Evolutionary conservation across 2,888 invertebrate genomes (phyloP).

Genomic region (Deilephila porcellus): DNA sequence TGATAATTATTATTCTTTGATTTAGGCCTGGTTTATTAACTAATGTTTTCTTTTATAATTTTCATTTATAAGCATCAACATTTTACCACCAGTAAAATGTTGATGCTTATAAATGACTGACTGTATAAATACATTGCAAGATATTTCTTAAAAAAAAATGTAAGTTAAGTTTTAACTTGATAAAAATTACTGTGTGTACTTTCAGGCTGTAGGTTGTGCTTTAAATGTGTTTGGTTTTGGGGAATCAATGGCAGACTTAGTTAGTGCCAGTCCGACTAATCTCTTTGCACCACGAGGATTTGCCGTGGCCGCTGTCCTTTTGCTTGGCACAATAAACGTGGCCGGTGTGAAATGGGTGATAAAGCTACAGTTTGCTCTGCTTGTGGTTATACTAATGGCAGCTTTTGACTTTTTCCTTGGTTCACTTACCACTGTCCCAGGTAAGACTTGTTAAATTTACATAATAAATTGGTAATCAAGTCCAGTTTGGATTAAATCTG

Average conservation of each 20-base stretch:
- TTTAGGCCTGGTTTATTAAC: too few species aligned
- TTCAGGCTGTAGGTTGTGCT: slow-evolving; percentile 97
- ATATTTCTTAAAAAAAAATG: too few species aligned
- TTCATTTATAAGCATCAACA: too few species aligned
- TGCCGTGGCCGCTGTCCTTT: slow-evolving; percentile 93
- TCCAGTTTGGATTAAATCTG: too few species aligned
- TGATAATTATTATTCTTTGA: too few species aligned
- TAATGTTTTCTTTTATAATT: too few species aligned
- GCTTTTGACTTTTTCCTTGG: slow-evolving; percentile 97
- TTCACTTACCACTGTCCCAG: slow-evolving; percentile 90
- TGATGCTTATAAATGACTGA: too few species aligned
- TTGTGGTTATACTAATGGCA: slow-evolving; percentile 93
- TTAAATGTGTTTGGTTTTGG: slow-evolving; percentile 98
- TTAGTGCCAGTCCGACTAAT: slow-evolving; percentile 85
- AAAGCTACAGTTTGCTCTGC: slow-evolving; percentile 95
- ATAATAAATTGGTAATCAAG: background rate
- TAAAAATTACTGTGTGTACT: background rate
- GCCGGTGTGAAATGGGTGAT: slow-evolving; percentile 99
- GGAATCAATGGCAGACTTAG: slow-evolving; percentile 95
- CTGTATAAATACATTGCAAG: too few species aligned
- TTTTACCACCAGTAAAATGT: too few species aligned
- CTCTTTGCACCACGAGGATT: slow-evolving; percentile 94
- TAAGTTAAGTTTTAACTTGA: too few species aligned
- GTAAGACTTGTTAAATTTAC: slow-evolving; percentile 71
- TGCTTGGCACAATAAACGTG: slow-evolving; percentile 95